A percentile compares a stretch with the other conserved stretches of the same genome.
phyloP scores from a whole-genome alignment of 2,113 vertebrate genomes.

The Pelmatolapia mariae region DNA sequence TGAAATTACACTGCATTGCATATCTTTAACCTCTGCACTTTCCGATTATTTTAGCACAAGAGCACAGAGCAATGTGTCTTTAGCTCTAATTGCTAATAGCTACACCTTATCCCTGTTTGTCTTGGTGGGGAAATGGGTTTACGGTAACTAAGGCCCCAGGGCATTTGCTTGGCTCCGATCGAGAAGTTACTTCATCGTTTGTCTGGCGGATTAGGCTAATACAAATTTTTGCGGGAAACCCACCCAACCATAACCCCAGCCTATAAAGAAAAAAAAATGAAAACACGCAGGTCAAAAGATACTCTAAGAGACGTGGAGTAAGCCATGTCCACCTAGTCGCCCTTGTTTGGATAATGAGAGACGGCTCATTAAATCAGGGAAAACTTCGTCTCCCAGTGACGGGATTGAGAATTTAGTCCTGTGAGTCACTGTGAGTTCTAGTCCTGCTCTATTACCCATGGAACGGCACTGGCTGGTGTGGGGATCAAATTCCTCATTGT shows the following conservation, averaged over 20 bases:
- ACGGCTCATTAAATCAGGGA: constrained; percentile 65
- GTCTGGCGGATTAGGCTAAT: constrained; percentile 32
- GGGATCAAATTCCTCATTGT: constrained; percentile 79
- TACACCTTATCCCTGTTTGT: constrained; percentile 48
- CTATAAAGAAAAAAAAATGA: constrained; percentile 15
- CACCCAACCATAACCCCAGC: constrained; percentile 21
- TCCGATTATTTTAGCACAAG: not conserved
- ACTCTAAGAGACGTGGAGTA: constrained; percentile 17
- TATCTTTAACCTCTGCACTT: constrained; percentile 11
- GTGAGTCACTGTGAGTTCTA: constrained; percentile 41
- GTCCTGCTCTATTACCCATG: constrained; percentile 62
- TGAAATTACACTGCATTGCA: not conserved
- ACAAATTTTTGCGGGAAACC: constrained; percentile 19
- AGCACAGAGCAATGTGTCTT: not conserved
- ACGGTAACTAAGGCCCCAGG: constrained; percentile 3
- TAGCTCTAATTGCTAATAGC: constrained; percentile 18
- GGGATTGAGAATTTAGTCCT: constrained; percentile 50
- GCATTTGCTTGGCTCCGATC: constrained; percentile 19
- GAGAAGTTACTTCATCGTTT: constrained; percentile 38
- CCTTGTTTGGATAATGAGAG: constrained; percentile 64
- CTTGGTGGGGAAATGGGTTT: constrained; percentile 38
- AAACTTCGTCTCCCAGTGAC: constrained; percentile 52
- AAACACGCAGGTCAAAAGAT: constrained; percentile 45
- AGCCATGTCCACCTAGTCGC: constrained; percentile 51
- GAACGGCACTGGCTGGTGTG: constrained; percentile 66